phyloP scores from a whole-genome alignment of 2,113 vertebrate genomes.

The Campylomormyrus tamandua region DNA sequence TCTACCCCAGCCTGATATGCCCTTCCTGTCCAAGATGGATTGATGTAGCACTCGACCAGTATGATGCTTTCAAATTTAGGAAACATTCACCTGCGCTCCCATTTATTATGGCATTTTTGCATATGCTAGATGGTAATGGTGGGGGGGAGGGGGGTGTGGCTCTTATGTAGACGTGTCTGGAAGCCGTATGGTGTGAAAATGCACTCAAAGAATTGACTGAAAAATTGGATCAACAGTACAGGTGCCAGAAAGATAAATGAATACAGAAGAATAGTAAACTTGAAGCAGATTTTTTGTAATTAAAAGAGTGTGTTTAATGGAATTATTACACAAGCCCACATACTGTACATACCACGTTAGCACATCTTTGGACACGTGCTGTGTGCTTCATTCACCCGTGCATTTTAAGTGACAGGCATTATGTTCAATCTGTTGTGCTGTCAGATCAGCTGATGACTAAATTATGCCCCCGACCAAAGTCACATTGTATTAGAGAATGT shows the following conservation, averaged over 20 bases:
- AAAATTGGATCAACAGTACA: constrained; percentile 12
- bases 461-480: constrained; percentile 37
- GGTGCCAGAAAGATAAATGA: background rate
- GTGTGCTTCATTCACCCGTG: constrained; percentile 13
- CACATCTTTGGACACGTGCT: constrained; percentile 15
- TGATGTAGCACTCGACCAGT: background rate
- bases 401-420: constrained; percentile 39
- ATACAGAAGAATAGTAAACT: background rate
- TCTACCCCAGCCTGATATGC: background rate
- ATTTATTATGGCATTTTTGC: background rate
- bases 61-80: background rate
- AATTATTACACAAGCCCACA: constrained; percentile 9
- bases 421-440: constrained; percentile 38
- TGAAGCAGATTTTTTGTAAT: constrained; percentile 30
- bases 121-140: constrained; percentile 35
- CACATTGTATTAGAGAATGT: constrained; percentile 27
- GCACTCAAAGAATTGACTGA: constrained; percentile 15
- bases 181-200: constrained; percentile 32
- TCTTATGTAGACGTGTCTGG: constrained; percentile 24
- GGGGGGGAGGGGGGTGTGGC: constrained; percentile 17
- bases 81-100: background rate
- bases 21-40: background rate
- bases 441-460: constrained; percentile 38
- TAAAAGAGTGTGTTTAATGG: constrained; percentile 17
- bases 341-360: background rate